Evolutionary conservation across 2,888 invertebrate species (phyloP).

Genomic region (Choreutis nemorana): DNA sequence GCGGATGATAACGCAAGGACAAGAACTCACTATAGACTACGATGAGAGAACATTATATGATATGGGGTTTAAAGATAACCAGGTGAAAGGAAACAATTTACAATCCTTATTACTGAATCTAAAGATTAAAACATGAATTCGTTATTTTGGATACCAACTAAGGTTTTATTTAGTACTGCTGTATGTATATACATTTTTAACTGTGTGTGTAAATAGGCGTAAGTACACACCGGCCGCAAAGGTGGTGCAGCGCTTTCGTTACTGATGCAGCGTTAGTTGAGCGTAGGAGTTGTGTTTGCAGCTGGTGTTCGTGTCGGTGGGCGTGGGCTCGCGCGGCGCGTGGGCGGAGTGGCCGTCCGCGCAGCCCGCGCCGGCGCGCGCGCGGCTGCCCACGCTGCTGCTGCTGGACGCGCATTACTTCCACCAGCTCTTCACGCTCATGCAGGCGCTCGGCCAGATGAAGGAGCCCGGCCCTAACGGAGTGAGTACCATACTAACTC

Average conservation of each 20-base stretch:
- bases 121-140: conserved; percentile 3
- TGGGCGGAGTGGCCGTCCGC: conserved; percentile 84
- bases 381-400: conserved; percentile 85
- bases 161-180: no score
- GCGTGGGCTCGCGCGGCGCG: conserved; percentile 74
- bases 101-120: no score
- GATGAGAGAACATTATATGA: conserved; percentile 91
- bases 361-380: conserved; percentile 85
- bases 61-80: conserved; percentile 94
- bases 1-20: conserved; percentile 92
- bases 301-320: conserved; percentile 91
- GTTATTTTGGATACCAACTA: conserved; percentile 5
- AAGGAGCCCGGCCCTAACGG: conserved; percentile 78
- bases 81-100: conserved; percentile 57
- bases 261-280: no score
- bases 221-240: no score
- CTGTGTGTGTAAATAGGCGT: no score
- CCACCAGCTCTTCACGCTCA: conserved; percentile 87
- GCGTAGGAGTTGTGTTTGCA: no score
- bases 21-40: conserved; percentile 90
- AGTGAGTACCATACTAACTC: conserved; percentile 36
- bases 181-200: no score
- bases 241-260: no score
- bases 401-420: conserved; percentile 88
- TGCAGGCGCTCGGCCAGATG: conserved; percentile 90